Percentiles rank a stretch among this genome's conserved stretches.
phyloP scores from a whole-genome alignment of 2,797 vertebrate species.

The Odontamblyopus rebecca region DNA sequence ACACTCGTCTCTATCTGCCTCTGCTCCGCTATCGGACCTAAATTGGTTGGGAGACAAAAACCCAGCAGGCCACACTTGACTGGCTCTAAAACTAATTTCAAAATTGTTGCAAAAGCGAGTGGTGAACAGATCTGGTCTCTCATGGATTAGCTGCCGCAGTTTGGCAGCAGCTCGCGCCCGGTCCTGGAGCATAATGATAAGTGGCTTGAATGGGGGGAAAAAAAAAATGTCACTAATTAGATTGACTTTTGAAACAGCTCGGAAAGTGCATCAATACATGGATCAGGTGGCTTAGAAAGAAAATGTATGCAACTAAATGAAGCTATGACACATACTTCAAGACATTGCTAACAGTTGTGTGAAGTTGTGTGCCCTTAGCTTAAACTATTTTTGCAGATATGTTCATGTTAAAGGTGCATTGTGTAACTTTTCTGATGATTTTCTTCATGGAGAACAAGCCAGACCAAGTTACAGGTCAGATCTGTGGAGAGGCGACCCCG shows the following conservation, averaged over 20 bases:
- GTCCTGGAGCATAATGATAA: slow-evolving; percentile 53
- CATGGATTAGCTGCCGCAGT: slow-evolving; percentile 63
- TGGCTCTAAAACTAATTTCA: slow-evolving; percentile 72
- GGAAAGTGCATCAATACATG: slow-evolving; percentile 39
- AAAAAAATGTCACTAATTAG: slow-evolving; percentile 33
- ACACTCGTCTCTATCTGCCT: slow-evolving; percentile 25
- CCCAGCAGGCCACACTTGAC: slow-evolving; percentile 64
- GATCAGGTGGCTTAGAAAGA: slow-evolving; percentile 29
- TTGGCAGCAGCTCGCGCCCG: slow-evolving; percentile 47
- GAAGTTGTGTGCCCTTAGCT: too few relatives aligned
- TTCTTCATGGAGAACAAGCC: too few relatives aligned
- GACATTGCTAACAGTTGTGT: neutral
- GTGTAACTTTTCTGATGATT: too few relatives aligned
- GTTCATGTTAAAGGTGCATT: too few relatives aligned
- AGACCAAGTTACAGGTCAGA: too few relatives aligned
- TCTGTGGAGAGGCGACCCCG: too few relatives aligned
- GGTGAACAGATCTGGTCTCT: slow-evolving; percentile 68
- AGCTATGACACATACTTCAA: neutral
- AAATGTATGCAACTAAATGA: neutral
- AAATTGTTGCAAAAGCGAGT: slow-evolving; percentile 65
- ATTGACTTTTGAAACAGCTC: slow-evolving; percentile 22
- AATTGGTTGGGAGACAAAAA: slow-evolving; percentile 71
- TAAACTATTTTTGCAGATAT: too few relatives aligned
- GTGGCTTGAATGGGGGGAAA: slow-evolving; percentile 25
- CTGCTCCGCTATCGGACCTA: slow-evolving; percentile 46